Evolutionary conservation across 2,113 vertebrate species (phyloP).

Genomic region (Fukomys damarensis): DNA sequence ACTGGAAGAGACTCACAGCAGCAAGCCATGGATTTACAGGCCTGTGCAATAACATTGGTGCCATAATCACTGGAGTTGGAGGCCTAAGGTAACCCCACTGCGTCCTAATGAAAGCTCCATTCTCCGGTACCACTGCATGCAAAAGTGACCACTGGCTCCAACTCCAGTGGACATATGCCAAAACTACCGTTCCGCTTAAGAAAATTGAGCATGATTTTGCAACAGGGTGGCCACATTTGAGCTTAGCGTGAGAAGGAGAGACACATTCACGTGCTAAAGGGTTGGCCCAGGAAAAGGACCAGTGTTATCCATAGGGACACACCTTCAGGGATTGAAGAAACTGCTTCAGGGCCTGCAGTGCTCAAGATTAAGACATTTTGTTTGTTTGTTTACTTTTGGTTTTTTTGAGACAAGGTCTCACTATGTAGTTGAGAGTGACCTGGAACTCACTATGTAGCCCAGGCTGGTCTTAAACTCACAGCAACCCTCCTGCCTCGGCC

Average conservation of each 20-base stretch:
- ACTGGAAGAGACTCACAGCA: neutral
- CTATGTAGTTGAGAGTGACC: too few species aligned
- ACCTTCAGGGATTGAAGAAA: neutral
- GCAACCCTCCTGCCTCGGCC: too few species aligned
- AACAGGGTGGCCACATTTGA: constrained; percentile 36
- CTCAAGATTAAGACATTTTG: neutral
- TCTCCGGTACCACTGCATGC: neutral
- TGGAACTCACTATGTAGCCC: too few species aligned
- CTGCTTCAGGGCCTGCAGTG: neutral
- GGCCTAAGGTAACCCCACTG: neutral
- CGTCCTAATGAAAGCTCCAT: constrained; percentile 12
- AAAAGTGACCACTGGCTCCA: constrained; percentile 37
- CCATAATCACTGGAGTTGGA: neutral
- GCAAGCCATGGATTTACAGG: neutral
- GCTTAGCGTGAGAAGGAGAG: neutral
- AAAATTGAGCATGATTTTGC: constrained; percentile 64
- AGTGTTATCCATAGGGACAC: rapidly evolving
- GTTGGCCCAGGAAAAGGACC: neutral
- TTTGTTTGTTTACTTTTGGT: too few species aligned
- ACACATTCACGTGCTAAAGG: neutral
- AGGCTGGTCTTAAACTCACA: too few species aligned
- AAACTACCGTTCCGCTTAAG: constrained; percentile 63
- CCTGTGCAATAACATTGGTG: rapidly evolving
- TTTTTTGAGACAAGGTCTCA: too few species aligned
- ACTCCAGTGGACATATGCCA: neutral